Conservation (phyloP, 1,140 invertebrate genomes). For the Drosophila orena region DNA sequence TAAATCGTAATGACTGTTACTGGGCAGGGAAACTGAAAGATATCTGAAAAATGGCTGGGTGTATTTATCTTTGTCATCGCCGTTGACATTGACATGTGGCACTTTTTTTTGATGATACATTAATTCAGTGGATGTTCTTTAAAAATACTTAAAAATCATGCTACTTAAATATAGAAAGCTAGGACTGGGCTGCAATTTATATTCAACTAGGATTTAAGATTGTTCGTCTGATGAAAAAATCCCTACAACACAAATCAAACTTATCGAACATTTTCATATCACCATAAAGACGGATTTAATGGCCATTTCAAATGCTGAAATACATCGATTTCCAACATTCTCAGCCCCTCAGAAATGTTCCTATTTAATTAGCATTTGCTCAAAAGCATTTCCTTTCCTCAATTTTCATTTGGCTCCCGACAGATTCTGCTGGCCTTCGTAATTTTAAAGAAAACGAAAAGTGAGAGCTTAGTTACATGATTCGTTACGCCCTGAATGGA, state of each 20-base stretch:
- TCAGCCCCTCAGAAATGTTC: background rate
- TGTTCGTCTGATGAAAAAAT: too few species aligned
- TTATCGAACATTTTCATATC: background rate
- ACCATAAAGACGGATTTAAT: background rate
- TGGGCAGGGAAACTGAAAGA: conserved; percentile 6
- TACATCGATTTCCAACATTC: too few species aligned
- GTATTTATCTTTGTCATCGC: conserved; percentile 79
- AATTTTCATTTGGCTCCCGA: conserved; percentile 14
- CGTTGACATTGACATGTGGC: conserved; percentile 79
- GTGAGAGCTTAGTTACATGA: conserved; percentile 19
- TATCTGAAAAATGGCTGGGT: conserved; percentile 4
- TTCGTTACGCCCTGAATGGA: conserved; percentile 42
- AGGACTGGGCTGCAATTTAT: too few species aligned
- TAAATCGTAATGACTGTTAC: conserved; percentile 50
- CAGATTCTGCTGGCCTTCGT: conserved; percentile 14
- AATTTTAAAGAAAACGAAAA: conserved; percentile 38
- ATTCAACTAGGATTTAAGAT: background rate
- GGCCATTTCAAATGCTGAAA: background rate
- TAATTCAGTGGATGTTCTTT: conserved; percentile 11
- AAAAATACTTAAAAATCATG: background rate
- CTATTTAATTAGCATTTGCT: conserved; percentile 25
- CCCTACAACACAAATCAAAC: background rate
- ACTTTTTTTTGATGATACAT: conserved; percentile 26
- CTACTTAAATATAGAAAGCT: too few species aligned
- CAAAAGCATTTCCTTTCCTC: conserved; percentile 22